Evolutionary conservation across 2,113 vertebrate species (phyloP), one percentile per base, ranked within the genome.

Genomic region (Peromyscus californicus): DNA sequence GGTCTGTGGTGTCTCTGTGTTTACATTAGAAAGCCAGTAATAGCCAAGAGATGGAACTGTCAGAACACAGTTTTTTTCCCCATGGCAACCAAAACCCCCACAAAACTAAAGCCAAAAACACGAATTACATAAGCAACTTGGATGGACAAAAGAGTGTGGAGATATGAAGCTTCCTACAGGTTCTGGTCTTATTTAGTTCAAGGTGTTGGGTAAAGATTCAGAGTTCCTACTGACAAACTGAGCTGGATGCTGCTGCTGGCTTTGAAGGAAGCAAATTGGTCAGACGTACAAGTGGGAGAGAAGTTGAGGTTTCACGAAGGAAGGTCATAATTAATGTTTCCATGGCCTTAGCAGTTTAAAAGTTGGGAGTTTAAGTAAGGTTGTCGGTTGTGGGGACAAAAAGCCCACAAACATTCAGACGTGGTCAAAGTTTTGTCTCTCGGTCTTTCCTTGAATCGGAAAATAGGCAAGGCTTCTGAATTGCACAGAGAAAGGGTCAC

Each of bases 301-400:
- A 95, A 97, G 95, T 83, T 97, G 97, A 97, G 95, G 94, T 98
- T 98, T 92, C 65, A 59, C 61, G 85, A 79, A 96, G 95, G 92
- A 94, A n/a, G 89, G 78, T 95, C 98, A 95, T 98, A 93, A 96
- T 97, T 97, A 96, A 97, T 95, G 87, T 98, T 98, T 97, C 0
- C 5, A 75, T 98, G 98, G 96, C 89, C 97, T 96, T 87, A 8
- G 93, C 96, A 97, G 96, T 97, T 97, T 97, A 61, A 92, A 98
- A 98, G 96, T 90, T 89, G 95, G 95, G 75, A 90, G 84, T 96
- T 91, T 63, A 95, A 74, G 29, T 74, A 86, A 94, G 86, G n/a
- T 93, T 97, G 85, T 91, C 98, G 92, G 63, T 75, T 98, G 90
- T 96, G 95, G 96, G 63, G 83, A 98, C 90, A 93, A 21, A 84